Percentiles rank a stretch among this genome's conserved stretches.
Evolutionary conservation across 2,888 invertebrate genomes (phyloP).

Genomic region (Erebia palarica): DNA sequence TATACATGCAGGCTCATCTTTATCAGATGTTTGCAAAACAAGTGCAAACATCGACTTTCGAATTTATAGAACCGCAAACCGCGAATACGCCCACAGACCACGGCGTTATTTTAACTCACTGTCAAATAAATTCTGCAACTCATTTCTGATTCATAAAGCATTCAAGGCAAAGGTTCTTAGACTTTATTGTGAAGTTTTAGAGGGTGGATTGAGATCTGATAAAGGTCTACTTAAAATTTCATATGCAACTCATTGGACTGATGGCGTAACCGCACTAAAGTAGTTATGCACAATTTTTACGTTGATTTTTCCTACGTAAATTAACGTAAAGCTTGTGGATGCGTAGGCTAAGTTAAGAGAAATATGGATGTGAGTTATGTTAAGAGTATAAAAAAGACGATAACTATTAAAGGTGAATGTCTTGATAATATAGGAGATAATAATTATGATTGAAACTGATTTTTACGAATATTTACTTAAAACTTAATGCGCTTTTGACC

Average conservation of each 20-base stretch:
- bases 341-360: too few species aligned
- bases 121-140: not conserved
- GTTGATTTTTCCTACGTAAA: too few species aligned
- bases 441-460: conserved; percentile 9
- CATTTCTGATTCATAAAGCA: conserved; percentile 14
- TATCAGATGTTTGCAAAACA: conserved; percentile 11
- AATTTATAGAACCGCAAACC: not conserved
- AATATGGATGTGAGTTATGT: not conserved
- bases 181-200: not conserved
- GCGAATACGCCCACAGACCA: not conserved
- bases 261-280: too few species aligned
- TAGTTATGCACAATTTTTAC: too few species aligned
- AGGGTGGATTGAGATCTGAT: not conserved
- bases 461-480: not conserved
- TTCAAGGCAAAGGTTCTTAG: not conserved
- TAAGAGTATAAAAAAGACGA: not conserved
- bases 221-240: not conserved
- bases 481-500: not conserved
- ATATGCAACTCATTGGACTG: too few species aligned
- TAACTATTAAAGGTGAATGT: conserved; percentile 3
- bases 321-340: too few species aligned
- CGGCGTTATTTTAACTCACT: not conserved
- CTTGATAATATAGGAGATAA: conserved; percentile 11
- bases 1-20: not conserved
- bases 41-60: conserved; percentile 1